Conservation (phyloP, 2,113 vertebrate species). For the Polyodon spathula region DNA sequence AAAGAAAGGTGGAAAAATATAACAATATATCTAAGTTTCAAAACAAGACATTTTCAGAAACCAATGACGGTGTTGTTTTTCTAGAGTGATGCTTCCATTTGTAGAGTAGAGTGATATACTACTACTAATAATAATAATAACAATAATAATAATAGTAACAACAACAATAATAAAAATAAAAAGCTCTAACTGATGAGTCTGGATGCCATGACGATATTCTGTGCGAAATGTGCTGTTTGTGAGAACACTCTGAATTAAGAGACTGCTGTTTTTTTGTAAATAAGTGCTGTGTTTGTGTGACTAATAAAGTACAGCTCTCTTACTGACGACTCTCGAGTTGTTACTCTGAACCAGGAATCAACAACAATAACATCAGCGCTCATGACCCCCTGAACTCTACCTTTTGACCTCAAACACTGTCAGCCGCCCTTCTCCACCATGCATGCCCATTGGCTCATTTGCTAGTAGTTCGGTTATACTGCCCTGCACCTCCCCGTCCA, state of each 20-base stretch:
- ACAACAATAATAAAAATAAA: slow-evolving; percentile 53
- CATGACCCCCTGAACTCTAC: too few relatives aligned
- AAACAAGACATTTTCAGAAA: slow-evolving; percentile 24
- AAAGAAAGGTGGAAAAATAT: slow-evolving; percentile 22
- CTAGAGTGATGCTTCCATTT: slow-evolving; percentile 49
- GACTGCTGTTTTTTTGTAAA: slow-evolving; percentile 56
- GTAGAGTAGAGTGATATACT: slow-evolving; percentile 69
- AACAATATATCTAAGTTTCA: slow-evolving; percentile 15
- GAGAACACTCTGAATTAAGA: slow-evolving; percentile 52
- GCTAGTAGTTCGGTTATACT: too few relatives aligned
- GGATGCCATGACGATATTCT: slow-evolving; percentile 75
- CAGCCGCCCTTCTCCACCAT: too few relatives aligned
- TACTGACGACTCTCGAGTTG: slow-evolving; percentile 10
- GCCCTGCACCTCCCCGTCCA: too few relatives aligned
- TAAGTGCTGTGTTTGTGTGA: slow-evolving; percentile 69
- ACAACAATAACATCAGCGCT: too few relatives aligned
- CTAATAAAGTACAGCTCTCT: slow-evolving; percentile 73
- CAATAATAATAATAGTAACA: slow-evolving; percentile 27
- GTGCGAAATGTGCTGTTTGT: slow-evolving; percentile 69
- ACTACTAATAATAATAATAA: slow-evolving; percentile 44
- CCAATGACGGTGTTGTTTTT: slow-evolving; percentile 38
- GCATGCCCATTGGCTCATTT: too few relatives aligned
- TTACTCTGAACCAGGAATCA: neutral
- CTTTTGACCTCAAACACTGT: too few relatives aligned
- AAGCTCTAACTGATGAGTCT: slow-evolving; percentile 60